phyloP scores from a whole-genome alignment of 2,113 vertebrate genomes.

The Mirza zaza region DNA sequence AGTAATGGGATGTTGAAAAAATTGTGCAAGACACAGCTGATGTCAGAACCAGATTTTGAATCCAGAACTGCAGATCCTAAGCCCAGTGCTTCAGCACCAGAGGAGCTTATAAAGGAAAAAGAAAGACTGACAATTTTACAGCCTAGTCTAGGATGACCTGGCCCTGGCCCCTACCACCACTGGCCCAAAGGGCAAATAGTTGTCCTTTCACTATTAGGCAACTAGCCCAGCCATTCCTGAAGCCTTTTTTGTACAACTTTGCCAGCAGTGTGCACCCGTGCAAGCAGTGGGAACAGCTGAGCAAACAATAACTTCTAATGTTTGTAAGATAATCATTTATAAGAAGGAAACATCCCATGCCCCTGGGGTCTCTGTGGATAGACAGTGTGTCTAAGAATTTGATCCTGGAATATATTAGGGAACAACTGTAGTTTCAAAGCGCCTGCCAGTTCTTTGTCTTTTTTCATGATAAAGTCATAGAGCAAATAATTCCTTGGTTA shows the following conservation, averaged over 20 bases:
- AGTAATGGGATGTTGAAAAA: not conserved
- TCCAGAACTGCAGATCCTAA: not conserved
- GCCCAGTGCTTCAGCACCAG: not conserved
- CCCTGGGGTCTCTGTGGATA: slow-evolving; percentile 11
- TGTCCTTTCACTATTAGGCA: not conserved
- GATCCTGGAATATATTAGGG: slow-evolving; percentile 41
- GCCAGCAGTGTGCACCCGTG: fast-evolving
- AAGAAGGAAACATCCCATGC: slow-evolving; percentile 5
- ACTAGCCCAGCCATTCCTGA: not conserved
- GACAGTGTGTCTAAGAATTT: slow-evolving; percentile 24
- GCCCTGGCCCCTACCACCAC: not conserved
- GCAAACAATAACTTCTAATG: slow-evolving; percentile 24
- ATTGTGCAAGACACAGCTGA: not conserved
- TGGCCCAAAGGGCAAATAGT: not conserved
- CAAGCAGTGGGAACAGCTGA: slow-evolving; percentile 28
- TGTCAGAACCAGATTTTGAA: not conserved
- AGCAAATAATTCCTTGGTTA: slow-evolving; percentile 1
- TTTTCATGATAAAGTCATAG: not conserved
- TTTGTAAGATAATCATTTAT: not conserved
- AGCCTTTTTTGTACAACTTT: not conserved
- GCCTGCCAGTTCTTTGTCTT: not conserved
- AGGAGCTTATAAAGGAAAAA: not conserved
- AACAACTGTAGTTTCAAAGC: slow-evolving; percentile 40
- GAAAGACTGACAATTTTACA: not conserved
- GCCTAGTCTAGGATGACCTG: not conserved